These are phyloP conservation scores for Nasonia giraulti DNA, from an alignment of 1,140 invertebrate species.

Conservation along the genomic window DNA sequence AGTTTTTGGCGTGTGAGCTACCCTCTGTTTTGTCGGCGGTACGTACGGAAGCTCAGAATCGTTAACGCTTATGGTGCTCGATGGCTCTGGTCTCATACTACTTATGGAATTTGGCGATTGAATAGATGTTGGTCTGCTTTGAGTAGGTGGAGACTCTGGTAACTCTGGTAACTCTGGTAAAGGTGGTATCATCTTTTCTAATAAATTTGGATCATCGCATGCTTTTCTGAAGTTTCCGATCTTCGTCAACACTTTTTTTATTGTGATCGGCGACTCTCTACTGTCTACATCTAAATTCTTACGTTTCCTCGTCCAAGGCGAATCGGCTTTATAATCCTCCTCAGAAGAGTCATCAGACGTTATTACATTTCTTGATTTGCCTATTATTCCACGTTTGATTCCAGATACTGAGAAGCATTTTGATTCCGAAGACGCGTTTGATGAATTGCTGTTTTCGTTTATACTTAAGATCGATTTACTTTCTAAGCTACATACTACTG, in stretches of 20 bases:
- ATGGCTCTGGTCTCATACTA: too few species aligned
- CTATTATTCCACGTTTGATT: not conserved
- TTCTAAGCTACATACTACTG: not conserved
- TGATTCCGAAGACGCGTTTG: not conserved
- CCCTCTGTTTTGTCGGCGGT: slow-evolving; percentile 54
- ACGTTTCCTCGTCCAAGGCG: not conserved
- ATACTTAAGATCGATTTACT: not conserved
- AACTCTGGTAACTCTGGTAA: too few species aligned
- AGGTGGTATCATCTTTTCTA: too few species aligned
- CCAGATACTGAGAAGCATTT: not conserved
- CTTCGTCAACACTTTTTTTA: slow-evolving; percentile 29
- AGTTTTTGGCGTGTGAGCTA: slow-evolving; percentile 56
- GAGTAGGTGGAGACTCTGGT: too few species aligned
- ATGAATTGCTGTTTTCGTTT: not conserved
- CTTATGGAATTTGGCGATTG: too few species aligned
- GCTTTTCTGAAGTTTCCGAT: slow-evolving; percentile 28
- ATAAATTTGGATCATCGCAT: not conserved
- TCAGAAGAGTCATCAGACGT: not conserved
- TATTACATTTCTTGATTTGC: not conserved
- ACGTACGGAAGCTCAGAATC: not conserved
- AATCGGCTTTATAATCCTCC: not conserved
- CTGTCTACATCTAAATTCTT: not conserved
- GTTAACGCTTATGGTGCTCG: not conserved
- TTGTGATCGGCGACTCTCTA: not conserved
- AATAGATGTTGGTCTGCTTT: too few species aligned